phyloP scores from a whole-genome alignment of 1,140 invertebrate species.

The Drosophila ambigua region DNA sequence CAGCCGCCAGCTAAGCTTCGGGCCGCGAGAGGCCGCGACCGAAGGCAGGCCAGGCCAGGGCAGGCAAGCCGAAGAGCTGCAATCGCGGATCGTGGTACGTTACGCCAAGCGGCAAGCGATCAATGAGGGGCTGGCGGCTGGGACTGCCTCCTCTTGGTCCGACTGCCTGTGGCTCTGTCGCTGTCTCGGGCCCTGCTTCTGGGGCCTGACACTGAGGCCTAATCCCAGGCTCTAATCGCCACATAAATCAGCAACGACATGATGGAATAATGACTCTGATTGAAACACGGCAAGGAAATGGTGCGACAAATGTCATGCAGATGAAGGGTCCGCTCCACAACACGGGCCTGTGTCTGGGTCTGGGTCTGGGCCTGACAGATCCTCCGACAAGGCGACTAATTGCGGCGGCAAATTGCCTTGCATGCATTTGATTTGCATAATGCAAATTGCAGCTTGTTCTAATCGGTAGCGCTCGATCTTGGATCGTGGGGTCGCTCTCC shows the following conservation, averaged over 20 bases:
- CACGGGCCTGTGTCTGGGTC: constrained; percentile 11
- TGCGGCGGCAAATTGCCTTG: constrained; percentile 68
- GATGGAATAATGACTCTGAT: constrained; percentile 76
- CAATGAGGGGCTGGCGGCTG: not conserved
- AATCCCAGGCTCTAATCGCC: constrained; percentile 31
- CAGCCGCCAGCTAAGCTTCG: constrained; percentile 65
- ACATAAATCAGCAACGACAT: constrained; percentile 65
- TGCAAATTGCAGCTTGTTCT: constrained; percentile 62
- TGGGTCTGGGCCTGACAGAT: constrained; percentile 32
- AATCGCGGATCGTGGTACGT: too few relatives aligned
- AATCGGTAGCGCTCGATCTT: constrained; percentile 57
- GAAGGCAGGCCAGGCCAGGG: constrained; percentile 10
- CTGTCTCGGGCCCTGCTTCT: not conserved
- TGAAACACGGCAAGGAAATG: constrained; percentile 57
- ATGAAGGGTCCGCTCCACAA: not conserved
- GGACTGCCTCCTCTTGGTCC: not conserved
- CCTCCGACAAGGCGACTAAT: constrained; percentile 74
- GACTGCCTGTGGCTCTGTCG: not conserved
- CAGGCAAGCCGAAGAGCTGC: constrained; percentile 29
- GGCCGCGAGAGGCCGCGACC: constrained; percentile 12
- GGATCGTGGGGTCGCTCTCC: not conserved
- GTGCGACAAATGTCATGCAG: constrained; percentile 39
- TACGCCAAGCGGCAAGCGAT: constrained; percentile 9
- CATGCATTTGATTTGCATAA: constrained; percentile 77
- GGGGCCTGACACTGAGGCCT: constrained; percentile 3